Percentiles rank a stretch among this genome's conserved stretches.
These are phyloP conservation scores for Zoanthus gigantus DNA, from an alignment of 92 coral and sea anemone species.

Conservation along the genomic window DNA sequence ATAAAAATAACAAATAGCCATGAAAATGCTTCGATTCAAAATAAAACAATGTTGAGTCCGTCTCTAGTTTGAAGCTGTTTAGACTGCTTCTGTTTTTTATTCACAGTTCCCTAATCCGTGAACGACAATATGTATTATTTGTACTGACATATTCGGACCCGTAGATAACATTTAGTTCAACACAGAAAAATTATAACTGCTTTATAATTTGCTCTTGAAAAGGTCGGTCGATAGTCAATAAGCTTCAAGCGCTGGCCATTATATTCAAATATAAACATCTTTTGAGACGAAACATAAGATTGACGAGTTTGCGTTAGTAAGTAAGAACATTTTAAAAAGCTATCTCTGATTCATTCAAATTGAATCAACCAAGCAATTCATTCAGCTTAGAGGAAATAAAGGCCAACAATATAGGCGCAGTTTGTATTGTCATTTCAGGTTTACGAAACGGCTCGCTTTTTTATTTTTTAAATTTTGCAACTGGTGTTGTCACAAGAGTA, in stretches of 20 bases:
- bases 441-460: conserved; percentile 36
- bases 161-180: conserved; percentile 15
- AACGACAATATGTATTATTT: conserved; percentile 14
- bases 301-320: conserved; percentile 19
- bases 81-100: background rate
- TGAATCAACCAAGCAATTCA: conserved; percentile 39
- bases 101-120: conserved; percentile 15
- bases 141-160: conserved; percentile 27
- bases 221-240: conserved; percentile 43
- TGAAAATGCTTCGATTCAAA: background rate
- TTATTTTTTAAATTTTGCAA: conserved; percentile 33
- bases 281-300: conserved; percentile 12
- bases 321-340: conserved; percentile 24
- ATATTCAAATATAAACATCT: conserved; percentile 36
- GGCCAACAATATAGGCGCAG: conserved; percentile 19
- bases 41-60: background rate
- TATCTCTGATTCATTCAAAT: conserved; percentile 43
- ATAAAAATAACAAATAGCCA: background rate
- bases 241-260: conserved; percentile 28
- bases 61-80: background rate
- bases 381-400: conserved; percentile 25
- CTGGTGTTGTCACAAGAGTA: conserved; percentile 27
- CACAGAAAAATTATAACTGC: conserved; percentile 23
- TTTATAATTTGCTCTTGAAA: conserved; percentile 38
- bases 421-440: conserved; percentile 35